Conservation (phyloP, 1,140 invertebrate species). For the Drosophila novamexicana region DNA sequence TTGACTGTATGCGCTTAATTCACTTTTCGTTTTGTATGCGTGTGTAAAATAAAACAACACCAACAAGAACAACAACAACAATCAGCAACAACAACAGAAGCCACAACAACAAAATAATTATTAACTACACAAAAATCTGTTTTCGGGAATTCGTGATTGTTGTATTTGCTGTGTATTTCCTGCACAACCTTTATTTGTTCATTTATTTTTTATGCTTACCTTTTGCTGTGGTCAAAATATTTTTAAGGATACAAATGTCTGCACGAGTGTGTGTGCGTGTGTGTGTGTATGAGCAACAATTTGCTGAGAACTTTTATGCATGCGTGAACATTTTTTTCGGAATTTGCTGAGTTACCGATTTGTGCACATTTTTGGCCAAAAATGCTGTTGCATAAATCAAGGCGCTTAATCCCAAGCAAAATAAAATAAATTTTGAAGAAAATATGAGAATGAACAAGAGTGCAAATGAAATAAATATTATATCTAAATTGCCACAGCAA, state of each 20-base stretch:
- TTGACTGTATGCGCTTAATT: conserved; percentile 34
- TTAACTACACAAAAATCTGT: conserved; percentile 37
- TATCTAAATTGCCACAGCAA: background rate
- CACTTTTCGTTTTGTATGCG: conserved; percentile 35
- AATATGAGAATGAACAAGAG: conserved; percentile 4
- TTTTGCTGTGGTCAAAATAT: conserved; percentile 22
- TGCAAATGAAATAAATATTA: conserved; percentile 16
- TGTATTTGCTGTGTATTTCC: conserved; percentile 29
- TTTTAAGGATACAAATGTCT: conserved; percentile 5
- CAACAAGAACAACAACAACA: conserved; percentile 1
- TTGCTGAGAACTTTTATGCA: conserved; percentile 39
- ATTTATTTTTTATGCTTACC: conserved; percentile 26
- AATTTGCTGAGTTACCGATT: conserved; percentile 23
- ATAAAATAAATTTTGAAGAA: conserved; percentile 4
- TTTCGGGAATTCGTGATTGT: conserved; percentile 40
- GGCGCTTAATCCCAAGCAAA: background rate
- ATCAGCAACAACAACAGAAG: background rate
- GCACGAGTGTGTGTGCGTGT: background rate
- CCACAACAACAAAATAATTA: conserved; percentile 22
- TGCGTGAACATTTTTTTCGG: conserved; percentile 34
- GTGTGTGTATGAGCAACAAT: conserved; percentile 5
- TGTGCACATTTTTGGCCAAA: conserved; percentile 17
- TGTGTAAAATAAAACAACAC: conserved; percentile 8
- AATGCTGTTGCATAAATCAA: conserved; percentile 11
- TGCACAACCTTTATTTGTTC: conserved; percentile 25